Evolutionary conservation across 2,113 vertebrate species (phyloP).

Genomic region (Platichthys flesus): DNA sequence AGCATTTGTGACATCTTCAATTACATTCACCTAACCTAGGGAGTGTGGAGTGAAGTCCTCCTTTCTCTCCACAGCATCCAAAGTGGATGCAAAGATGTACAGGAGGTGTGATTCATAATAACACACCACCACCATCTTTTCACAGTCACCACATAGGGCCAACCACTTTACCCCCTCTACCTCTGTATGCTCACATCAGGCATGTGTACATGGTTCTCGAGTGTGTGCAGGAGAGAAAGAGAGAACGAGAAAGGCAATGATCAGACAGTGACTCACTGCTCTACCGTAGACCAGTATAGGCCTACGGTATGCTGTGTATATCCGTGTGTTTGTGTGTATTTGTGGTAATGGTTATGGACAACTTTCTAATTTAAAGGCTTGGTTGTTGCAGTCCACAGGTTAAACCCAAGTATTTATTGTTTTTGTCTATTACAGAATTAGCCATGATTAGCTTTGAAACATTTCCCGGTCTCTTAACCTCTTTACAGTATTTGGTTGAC

Average conservation of each 20-base stretch:
- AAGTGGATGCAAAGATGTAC: slow-evolving; percentile 5
- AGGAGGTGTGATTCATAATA: slow-evolving; percentile 18
- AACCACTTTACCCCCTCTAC: slow-evolving; percentile 22
- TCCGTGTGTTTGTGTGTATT: background rate
- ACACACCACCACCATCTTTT: slow-evolving; percentile 33
- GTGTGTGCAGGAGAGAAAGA: slow-evolving; percentile 8
- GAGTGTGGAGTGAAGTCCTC: slow-evolving; percentile 5
- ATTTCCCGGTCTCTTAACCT: slow-evolving; percentile 36
- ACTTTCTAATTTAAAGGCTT: slow-evolving; percentile 11
- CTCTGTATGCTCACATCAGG: background rate
- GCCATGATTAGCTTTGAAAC: slow-evolving; percentile 23
- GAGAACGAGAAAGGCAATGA: slow-evolving; percentile 17
- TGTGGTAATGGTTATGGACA: background rate
- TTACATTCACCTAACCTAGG: background rate
- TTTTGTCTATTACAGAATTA: background rate
- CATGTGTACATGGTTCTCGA: slow-evolving; percentile 11
- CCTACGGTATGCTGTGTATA: slow-evolving; percentile 21
- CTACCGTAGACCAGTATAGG: slow-evolving; percentile 38
- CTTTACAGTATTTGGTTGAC: slow-evolving; percentile 26
- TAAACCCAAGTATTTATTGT: slow-evolving; percentile 1
- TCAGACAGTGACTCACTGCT: slow-evolving; percentile 65
- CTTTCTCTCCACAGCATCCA: slow-evolving; percentile 17
- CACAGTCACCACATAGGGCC: slow-evolving; percentile 1
- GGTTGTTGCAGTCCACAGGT: slow-evolving; percentile 6
- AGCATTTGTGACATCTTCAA: background rate